Evolutionary conservation across 1,140 invertebrate species (phyloP).

Genomic region (Amyelois transitella): DNA sequence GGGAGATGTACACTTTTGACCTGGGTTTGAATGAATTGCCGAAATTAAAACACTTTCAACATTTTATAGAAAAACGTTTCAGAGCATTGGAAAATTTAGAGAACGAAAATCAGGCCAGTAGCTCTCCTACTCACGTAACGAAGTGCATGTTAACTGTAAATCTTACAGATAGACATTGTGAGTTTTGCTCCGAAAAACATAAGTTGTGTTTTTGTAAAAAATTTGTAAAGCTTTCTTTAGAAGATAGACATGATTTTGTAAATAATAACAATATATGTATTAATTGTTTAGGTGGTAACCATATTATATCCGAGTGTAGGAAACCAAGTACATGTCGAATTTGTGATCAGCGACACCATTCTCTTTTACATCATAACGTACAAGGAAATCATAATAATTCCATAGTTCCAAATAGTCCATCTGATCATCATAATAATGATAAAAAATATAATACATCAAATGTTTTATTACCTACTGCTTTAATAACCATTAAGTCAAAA

Average conservation of each 20-base stretch:
- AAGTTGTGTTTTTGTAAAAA: constrained; percentile 7
- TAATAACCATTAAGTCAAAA: constrained; percentile 2
- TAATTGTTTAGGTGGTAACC: constrained; percentile 3
- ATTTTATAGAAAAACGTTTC: constrained; percentile 4
- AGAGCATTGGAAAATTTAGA: constrained; percentile 1
- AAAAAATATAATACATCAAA: background rate
- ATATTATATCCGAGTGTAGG: background rate
- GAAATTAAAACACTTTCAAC: background rate
- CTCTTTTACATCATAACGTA: background rate
- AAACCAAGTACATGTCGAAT: background rate
- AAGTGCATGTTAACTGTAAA: background rate
- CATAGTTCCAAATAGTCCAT: no score
- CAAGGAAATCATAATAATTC: background rate
- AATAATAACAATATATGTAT: background rate
- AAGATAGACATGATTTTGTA: background rate
- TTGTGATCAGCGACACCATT: constrained; percentile 1
- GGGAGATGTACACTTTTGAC: background rate
- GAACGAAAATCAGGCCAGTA: background rate
- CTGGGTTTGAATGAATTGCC: constrained; percentile 1
- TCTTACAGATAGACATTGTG: background rate
- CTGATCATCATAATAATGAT: background rate
- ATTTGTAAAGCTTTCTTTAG: background rate
- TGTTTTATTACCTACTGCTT: constrained; percentile 5
- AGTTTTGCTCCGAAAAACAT: background rate
- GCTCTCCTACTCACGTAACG: background rate